Evolutionary conservation across 2,113 vertebrate species (phyloP).

Genomic region (Percina caprodes): DNA sequence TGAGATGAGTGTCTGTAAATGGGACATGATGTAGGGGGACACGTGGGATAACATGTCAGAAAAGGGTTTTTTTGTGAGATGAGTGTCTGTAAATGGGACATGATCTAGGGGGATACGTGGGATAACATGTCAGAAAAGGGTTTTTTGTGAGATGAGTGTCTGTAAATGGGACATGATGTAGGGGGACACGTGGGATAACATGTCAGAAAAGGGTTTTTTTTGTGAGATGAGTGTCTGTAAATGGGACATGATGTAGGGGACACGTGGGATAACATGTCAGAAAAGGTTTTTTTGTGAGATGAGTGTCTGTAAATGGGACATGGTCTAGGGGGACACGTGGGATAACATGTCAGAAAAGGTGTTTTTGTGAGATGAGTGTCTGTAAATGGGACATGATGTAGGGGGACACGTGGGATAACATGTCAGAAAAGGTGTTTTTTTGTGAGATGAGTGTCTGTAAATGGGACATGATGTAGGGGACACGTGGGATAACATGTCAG

Average conservation of each 20-base stretch:
- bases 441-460: constrained; percentile 9
- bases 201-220: background rate
- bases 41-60: background rate
- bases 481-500: background rate
- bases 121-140: background rate
- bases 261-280: background rate
- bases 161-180: constrained; percentile 23
- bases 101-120: background rate
- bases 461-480: constrained; percentile 17
- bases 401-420: background rate
- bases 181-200: background rate
- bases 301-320: constrained; percentile 35
- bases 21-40: constrained; percentile 15
- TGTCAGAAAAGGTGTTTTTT: background rate
- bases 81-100: constrained; percentile 35
- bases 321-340: background rate
- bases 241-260: constrained; percentile 17
- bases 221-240: constrained; percentile 9
- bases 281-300: background rate
- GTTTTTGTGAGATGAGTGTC: constrained; percentile 3
- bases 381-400: constrained; percentile 23
- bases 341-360: background rate
- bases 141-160: constrained; percentile 10
- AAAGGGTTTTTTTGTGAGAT: background rate
- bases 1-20: constrained; percentile 8